These are phyloP conservation scores for Porites divaricata DNA, from an alignment of 92 coral and sea anemone genomes.

Conservation along the genomic window DNA sequence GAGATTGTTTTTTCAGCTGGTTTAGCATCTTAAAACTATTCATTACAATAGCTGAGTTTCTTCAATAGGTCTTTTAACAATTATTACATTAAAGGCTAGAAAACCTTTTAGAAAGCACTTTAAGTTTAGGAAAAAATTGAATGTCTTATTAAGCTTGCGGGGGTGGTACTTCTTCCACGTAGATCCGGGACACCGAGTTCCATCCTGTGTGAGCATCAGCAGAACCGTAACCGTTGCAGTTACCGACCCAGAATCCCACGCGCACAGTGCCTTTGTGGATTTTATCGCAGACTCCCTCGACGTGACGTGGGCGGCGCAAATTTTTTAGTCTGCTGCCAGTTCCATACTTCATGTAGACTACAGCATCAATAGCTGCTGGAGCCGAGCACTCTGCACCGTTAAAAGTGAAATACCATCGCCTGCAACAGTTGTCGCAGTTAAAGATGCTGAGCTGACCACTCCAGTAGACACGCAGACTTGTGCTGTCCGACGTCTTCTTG, in stretches of 20 bases:
- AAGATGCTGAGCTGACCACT: background rate
- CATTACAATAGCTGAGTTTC: too few species aligned
- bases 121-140: too few species aligned
- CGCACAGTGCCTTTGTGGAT: background rate
- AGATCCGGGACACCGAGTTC: background rate
- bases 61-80: too few species aligned
- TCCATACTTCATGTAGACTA: background rate
- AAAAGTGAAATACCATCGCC: slow-evolving; percentile 18
- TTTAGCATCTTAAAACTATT: too few species aligned
- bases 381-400: background rate
- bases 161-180: background rate
- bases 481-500: background rate
- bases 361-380: slow-evolving; percentile 6
- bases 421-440: background rate
- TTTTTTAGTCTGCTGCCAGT: background rate
- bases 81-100: too few species aligned
- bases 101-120: too few species aligned
- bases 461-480: background rate
- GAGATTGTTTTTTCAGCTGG: too few species aligned
- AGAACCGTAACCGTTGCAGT: background rate
- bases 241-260: background rate
- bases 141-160: background rate
- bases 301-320: background rate
- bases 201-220: background rate
- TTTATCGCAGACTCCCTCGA: background rate